Conservation (phyloP, 2,113 vertebrate genomes). For the Ariopsis seemanni region DNA sequence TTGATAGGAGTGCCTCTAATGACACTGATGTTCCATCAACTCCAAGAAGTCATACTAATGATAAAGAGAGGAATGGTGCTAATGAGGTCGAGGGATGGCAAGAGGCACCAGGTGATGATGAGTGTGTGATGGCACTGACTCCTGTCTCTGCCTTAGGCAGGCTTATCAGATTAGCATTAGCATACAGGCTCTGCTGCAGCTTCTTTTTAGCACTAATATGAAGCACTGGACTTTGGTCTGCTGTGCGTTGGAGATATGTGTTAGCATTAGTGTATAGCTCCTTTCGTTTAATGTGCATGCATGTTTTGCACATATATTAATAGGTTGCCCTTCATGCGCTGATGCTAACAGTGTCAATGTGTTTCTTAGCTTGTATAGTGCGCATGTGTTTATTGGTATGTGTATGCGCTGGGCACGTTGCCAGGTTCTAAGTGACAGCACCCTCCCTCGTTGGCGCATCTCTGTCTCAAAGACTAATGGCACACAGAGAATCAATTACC, state of each 20-base stretch:
- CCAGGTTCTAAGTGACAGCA: conserved; percentile 86
- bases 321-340: conserved; percentile 49
- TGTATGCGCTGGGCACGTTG: conserved; percentile 71
- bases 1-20: not conserved
- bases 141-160: conserved; percentile 45
- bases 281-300: conserved; percentile 20
- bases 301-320: conserved; percentile 38
- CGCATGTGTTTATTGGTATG: conserved; percentile 48
- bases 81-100: conserved; percentile 23
- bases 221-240: conserved; percentile 61
- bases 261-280: conserved; percentile 5
- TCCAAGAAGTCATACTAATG: conserved; percentile 13
- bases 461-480: conserved; percentile 87
- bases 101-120: conserved; percentile 38
- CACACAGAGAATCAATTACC: conserved; percentile 94
- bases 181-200: conserved; percentile 60
- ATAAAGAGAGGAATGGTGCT: not conserved
- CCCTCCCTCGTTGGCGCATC: conserved; percentile 85
- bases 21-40: conserved; percentile 16
- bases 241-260: conserved; percentile 49
- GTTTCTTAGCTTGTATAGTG: conserved; percentile 54
- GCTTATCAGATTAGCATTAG: conserved; percentile 63
- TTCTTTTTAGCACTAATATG: conserved; percentile 70
- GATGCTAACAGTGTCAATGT: conserved; percentile 47
- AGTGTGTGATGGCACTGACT: conserved; percentile 25